phyloP scores from a whole-genome alignment of 64 coral and sea anemone species.

The Hydrozoanthus tunicans region DNA sequence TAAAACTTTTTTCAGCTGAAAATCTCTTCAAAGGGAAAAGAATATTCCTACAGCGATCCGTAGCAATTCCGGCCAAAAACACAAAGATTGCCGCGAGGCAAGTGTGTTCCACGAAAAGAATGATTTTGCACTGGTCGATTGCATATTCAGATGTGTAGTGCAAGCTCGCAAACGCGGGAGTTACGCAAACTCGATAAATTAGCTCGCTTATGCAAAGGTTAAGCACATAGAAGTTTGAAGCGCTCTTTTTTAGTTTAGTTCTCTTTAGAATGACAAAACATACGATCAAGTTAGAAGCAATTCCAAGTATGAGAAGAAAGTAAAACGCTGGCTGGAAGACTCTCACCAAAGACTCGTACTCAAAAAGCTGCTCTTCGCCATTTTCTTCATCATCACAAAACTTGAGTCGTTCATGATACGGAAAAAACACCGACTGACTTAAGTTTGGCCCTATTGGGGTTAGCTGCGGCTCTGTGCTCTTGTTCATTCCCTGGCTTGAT shows the following conservation, averaged over 20 bases:
- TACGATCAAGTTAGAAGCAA: neutral
- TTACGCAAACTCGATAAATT: neutral
- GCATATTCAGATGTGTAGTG: neutral
- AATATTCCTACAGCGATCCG: slow-evolving; percentile 22
- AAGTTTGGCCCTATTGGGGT: too few relatives aligned
- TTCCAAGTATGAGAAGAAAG: neutral
- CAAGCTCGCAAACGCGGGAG: neutral
- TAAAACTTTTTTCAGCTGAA: neutral
- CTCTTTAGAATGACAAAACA: neutral
- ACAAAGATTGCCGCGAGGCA: slow-evolving; percentile 11
- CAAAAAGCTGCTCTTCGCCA: neutral
- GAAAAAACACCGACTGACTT: neutral
- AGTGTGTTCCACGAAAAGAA: slow-evolving; percentile 16
- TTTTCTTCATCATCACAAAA: neutral
- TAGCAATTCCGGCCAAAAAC: slow-evolving; percentile 18
- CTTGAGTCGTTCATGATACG: neutral
- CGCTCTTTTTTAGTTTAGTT: neutral
- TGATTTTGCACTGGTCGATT: neutral
- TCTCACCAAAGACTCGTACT: neutral
- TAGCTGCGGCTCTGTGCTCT: neutral
- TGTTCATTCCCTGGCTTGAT: neutral
- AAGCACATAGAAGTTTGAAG: slow-evolving; percentile 7
- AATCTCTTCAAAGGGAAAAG: neutral
- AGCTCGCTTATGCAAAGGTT: slow-evolving; percentile 25
- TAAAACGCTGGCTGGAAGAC: slow-evolving; percentile 25